Percentiles rank a stretch among this genome's conserved stretches.
Evolutionary conservation across 2,797 vertebrate genomes (phyloP).

Genomic region (Tenualosa thibaudeaui): DNA sequence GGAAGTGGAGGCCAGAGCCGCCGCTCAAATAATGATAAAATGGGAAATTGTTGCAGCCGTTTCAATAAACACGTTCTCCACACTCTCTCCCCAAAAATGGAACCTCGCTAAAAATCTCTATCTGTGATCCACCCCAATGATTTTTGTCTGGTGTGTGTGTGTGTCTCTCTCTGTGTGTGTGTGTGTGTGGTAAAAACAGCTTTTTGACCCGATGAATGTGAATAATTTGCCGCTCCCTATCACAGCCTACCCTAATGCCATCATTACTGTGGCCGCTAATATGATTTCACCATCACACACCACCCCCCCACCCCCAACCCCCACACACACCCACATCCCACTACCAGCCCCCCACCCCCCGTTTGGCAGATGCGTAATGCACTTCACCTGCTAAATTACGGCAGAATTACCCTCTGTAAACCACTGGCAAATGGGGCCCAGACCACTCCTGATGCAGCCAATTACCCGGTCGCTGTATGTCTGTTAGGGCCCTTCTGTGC

Average conservation of each 20-base stretch:
- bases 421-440: constrained; percentile 67
- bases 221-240: constrained; percentile 24
- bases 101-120: background rate
- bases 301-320: background rate
- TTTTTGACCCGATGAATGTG: constrained; percentile 31
- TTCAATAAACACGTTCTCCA: background rate
- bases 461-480: constrained; percentile 54
- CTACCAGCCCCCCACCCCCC: constrained; percentile 25
- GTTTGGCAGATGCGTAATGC: constrained; percentile 69
- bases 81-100: background rate
- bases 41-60: background rate
- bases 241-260: constrained; percentile 24
- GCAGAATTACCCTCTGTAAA: constrained; percentile 64
- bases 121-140: background rate
- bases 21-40: constrained; percentile 7
- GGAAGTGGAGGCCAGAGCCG: background rate
- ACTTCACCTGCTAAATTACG: constrained; percentile 69
- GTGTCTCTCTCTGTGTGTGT: background rate
- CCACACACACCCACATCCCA: background rate
- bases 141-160: background rate
- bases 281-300: constrained; percentile 7
- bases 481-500: background rate
- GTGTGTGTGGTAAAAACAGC: background rate
- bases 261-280: constrained; percentile 31
- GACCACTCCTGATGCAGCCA: constrained; percentile 61